Evolutionary conservation across 2,888 invertebrate genomes (phyloP), one percentile per base, ranked within the genome.

Genomic region (Ashinkailepas kermadecensis): DNA sequence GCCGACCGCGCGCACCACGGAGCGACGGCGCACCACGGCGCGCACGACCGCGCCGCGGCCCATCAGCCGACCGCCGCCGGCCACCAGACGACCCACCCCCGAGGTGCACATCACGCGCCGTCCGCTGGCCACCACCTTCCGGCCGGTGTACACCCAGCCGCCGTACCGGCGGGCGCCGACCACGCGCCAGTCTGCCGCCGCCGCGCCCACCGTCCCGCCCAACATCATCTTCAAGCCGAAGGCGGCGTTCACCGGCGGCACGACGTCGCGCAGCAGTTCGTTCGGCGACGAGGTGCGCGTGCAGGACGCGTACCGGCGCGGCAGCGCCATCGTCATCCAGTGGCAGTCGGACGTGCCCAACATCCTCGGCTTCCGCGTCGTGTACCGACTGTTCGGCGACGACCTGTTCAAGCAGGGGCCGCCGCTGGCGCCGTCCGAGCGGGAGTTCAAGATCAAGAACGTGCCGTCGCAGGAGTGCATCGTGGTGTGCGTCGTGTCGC

Each of bases 391-490:
- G 74, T 96, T 96, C 86, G 96, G 96, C 9, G 95, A 95, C 86
- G 93, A 94, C 86, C 93, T 91, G 85, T 96, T 96, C 88, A 95
- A 95, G 86, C 94, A 95, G 87, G 95, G 95, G 10, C 95, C 95
- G 23, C 95, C 95, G 1, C 88, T 96, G 82, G 95, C 95, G 88
- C 92, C 95, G 39, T 94, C 94, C 86, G 95, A 95, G 88, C 89
- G 95, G 85, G 95, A 96, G 88, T 96, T 96, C 86, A 95, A 94
- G 88, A 95, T 96, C 83, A 95, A 95, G 88, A 96, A 95, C 86
- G 95, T 96, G 83, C 96, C 96, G 78, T 91, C 93, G 15, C 89
- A 95, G 92, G 96, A 96, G 90, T 96, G 96, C 87, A 94, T 96
- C 85, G 93, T 96, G 84, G 96, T 96, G 84, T 96, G 96, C 88